Percentiles rank a stretch among this genome's conserved stretches.
Conservation (phyloP, 1,140 invertebrate genomes). For the Cardiocondyla obscurior region DNA sequence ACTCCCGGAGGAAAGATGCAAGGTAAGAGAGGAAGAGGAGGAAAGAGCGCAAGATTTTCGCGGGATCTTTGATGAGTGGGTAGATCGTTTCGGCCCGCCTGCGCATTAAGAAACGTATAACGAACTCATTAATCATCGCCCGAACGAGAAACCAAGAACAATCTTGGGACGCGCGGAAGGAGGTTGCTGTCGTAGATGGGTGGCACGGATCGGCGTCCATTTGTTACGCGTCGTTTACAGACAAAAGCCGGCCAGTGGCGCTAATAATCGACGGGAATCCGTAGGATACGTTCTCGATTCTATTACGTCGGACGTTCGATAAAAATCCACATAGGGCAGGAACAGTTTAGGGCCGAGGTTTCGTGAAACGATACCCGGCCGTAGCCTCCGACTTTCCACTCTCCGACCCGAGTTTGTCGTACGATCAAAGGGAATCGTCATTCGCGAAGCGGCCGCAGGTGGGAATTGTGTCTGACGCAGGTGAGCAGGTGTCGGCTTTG, state of each 20-base stretch:
- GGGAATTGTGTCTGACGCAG: constrained; percentile 42
- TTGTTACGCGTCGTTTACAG: constrained; percentile 72
- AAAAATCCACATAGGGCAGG: background rate
- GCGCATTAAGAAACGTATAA: constrained; percentile 60
- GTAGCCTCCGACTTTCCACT: constrained; percentile 3
- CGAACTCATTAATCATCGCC: constrained; percentile 70
- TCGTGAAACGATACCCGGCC: background rate
- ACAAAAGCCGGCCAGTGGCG: constrained; percentile 50
- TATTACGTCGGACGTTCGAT: background rate
- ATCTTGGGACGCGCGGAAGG: constrained; percentile 23
- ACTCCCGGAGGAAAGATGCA: background rate
- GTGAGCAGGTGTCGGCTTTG: constrained; percentile 43
- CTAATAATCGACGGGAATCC: constrained; percentile 62
- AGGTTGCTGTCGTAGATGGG: background rate
- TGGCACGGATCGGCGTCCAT: constrained; percentile 60
- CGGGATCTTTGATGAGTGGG: constrained; percentile 23
- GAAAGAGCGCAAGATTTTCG: background rate
- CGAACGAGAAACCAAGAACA: constrained; percentile 44
- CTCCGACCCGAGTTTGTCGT: background rate
- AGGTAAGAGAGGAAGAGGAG: background rate
- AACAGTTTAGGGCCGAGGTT: background rate
- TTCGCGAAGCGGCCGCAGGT: constrained; percentile 30
- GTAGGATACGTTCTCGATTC: background rate
- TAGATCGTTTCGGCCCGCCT: background rate
- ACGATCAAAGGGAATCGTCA: constrained; percentile 3